Evolutionary conservation across 2,888 invertebrate genomes (phyloP), one percentile per base, ranked within the genome.

Genomic region (Amphipoea lucens): DNA sequence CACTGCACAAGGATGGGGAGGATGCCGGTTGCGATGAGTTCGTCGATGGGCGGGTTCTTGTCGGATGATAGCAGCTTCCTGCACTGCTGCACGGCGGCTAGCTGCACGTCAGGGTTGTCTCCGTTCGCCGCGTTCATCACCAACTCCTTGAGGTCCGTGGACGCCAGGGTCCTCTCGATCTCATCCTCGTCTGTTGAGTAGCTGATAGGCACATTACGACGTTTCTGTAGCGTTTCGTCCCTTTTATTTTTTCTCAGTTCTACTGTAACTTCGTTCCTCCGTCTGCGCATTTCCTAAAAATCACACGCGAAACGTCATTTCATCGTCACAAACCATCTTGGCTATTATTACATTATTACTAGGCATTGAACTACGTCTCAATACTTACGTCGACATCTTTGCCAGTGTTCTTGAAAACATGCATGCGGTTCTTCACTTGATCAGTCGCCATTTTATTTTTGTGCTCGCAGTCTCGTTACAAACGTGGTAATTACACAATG

Each of bases 381-480:
- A 77, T 84, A 98, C 99, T 98, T 97, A 99, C 99, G 97, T 99
- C 99, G 97, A 99, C 99, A 97, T 99, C 99, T 97, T 99, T 99
- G 94, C 99, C 99, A 97, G 99, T 99, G 98, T 99, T 99, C 98
- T 99, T 99, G 97, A 99, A 99, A 96, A 98, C 98, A 97, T 98
- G 98, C 97, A 99, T 98, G 97, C 99, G 98, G 97, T 98, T 98
- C 97, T 98, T 98, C 97, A 97, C 97, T 96, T 97, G 97, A 96
- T 97, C 97, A 95, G 98, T 98, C 97, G 98, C 98, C 98, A 98
- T 98, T 98, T 98, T 98, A 96, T 94, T 93, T 94, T 93, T 94
- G 93, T 94, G 94, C 92, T 95, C 91, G 92, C 93, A 93, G 93
- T 93, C 92, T 92, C 91, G 91, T 92, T 92, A 90, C 89, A 91